phyloP scores from a whole-genome alignment of 1,140 invertebrate species.

The Papilio dardanus region DNA sequence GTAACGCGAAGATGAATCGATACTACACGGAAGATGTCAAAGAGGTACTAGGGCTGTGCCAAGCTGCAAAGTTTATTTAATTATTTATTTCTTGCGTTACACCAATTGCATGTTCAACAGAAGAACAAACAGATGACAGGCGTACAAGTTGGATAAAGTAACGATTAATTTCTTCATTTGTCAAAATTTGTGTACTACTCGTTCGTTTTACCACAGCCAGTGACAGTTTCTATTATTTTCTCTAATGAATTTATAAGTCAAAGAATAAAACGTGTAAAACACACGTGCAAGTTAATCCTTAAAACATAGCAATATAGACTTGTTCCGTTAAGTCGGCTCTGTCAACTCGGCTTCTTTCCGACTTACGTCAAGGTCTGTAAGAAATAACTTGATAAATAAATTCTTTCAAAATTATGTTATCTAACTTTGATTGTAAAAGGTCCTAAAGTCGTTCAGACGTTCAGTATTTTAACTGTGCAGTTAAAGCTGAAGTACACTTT shows the following conservation, averaged over 20 bases:
- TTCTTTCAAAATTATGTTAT: not conserved
- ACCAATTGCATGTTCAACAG: too few species aligned
- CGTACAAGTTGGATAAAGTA: not conserved
- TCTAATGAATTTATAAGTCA: not conserved
- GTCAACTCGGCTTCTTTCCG: constrained; percentile 10
- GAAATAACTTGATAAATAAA: not conserved
- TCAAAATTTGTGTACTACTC: not conserved
- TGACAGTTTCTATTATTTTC: not conserved
- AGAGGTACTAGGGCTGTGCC: not conserved
- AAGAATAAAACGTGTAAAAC: not conserved
- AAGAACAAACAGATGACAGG: too few species aligned
- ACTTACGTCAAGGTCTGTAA: not conserved
- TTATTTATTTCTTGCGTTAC: too few species aligned
- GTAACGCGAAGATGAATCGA: not conserved
- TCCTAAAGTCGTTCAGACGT: too few species aligned
- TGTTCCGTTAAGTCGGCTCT: not conserved
- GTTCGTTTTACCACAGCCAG: not conserved
- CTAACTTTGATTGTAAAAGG: too few species aligned
- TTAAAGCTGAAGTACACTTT: too few species aligned
- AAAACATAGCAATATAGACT: not conserved
- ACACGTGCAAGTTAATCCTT: constrained; percentile 7
- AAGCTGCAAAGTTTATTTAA: too few species aligned
- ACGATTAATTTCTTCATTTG: not conserved
- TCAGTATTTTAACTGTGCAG: too few species aligned
- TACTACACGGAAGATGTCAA: not conserved